Evolutionary conservation across 1,140 invertebrate species (phyloP).

Genomic region (Dryas iulia): DNA sequence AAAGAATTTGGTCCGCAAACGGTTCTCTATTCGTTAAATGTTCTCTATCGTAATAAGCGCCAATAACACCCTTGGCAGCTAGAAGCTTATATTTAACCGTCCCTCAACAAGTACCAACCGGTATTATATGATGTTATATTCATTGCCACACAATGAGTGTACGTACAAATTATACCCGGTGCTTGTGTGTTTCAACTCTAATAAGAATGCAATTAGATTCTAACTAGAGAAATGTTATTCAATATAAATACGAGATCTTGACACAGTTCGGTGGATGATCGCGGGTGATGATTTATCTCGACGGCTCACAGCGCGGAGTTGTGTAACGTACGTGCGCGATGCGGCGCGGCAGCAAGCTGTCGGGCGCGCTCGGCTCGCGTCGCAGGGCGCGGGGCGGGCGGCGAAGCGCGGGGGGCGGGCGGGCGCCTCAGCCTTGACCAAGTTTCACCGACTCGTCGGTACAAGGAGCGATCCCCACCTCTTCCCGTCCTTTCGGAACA

Average conservation of each 20-base stretch:
- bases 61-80: not conserved
- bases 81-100: not conserved
- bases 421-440: slow-evolving; percentile 71
- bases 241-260: slow-evolving; percentile 65
- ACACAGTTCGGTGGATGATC: slow-evolving; percentile 68
- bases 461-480: slow-evolving; percentile 77
- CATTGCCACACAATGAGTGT: not conserved
- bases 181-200: slow-evolving; percentile 24
- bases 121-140: not conserved
- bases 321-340: slow-evolving; percentile 65
- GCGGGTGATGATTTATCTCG: slow-evolving; percentile 70
- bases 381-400: slow-evolving; percentile 41
- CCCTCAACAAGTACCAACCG: not conserved
- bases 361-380: slow-evolving; percentile 54
- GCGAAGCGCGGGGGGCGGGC: slow-evolving; percentile 40
- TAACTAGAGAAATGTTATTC: slow-evolving; percentile 28
- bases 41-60: slow-evolving; percentile 23
- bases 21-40: slow-evolving; percentile 9
- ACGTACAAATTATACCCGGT: not conserved
- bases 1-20: slow-evolving; percentile 58
- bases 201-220: slow-evolving; percentile 44
- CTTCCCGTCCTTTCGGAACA: slow-evolving; percentile 75
- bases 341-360: no score
- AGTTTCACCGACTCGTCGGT: slow-evolving; percentile 75
- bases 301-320: slow-evolving; percentile 37